Evolutionary conservation across 2,113 vertebrate genomes (phyloP).

Genomic region (Stegostoma tigrinum): DNA sequence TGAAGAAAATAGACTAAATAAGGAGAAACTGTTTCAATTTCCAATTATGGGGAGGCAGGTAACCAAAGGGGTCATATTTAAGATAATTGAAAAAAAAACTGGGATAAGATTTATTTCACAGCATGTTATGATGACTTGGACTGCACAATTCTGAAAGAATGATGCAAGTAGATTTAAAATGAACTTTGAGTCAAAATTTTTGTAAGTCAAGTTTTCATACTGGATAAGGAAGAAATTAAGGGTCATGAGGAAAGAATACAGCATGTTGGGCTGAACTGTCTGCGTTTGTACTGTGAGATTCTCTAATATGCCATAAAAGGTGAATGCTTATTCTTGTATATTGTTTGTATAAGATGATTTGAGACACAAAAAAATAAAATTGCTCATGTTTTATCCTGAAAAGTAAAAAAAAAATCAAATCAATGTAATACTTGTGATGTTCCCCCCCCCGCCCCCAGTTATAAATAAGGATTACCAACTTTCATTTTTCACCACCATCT

Average conservation of each 20-base stretch:
- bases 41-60: neutral
- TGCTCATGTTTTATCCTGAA: neutral
- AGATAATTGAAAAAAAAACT: neutral
- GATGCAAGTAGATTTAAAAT: neutral
- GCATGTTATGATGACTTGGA: neutral
- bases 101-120: neutral
- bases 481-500: neutral
- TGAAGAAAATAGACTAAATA: neutral
- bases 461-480: neutral
- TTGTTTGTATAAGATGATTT: neutral
- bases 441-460: too few species aligned
- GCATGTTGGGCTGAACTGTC: neutral
- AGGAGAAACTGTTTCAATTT: neutral
- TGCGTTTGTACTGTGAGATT: neutral
- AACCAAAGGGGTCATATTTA: neutral
- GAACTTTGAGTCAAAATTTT: neutral
- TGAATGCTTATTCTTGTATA: neutral
- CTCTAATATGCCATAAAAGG: neutral
- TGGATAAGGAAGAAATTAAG: neutral
- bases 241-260: neutral
- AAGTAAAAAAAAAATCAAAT: slow-evolving; percentile 7
- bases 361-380: neutral
- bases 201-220: neutral
- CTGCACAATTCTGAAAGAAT: neutral
- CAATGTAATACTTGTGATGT: neutral